phyloP scores from a whole-genome alignment of 2,888 invertebrate species.

The Phyto melanocephala region DNA sequence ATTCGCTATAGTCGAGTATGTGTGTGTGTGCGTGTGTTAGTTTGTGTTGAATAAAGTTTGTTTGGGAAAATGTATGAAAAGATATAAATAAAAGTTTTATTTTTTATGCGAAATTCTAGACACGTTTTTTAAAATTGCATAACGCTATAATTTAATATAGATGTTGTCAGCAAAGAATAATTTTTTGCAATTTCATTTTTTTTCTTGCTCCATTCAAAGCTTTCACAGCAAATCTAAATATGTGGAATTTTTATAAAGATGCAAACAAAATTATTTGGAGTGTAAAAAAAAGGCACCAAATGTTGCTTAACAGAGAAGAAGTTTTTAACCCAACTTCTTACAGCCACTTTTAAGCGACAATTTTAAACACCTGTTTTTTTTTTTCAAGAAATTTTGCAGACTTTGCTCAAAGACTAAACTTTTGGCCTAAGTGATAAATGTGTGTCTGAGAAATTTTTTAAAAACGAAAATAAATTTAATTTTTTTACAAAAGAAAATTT shows the following conservation, averaged over 20 bases:
- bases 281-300: neutral
- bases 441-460: too few species aligned
- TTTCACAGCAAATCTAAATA: constrained; percentile 5
- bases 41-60: neutral
- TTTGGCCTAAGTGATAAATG: too few species aligned
- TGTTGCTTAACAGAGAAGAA: neutral
- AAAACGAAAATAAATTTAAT: too few species aligned
- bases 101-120: constrained; percentile 65
- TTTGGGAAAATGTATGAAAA: constrained; percentile 48
- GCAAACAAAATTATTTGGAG: neutral
- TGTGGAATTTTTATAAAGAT: neutral
- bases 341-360: neutral
- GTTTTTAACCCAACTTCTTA: neutral
- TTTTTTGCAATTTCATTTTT: constrained; percentile 18
- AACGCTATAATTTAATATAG: constrained; percentile 72
- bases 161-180: constrained; percentile 63
- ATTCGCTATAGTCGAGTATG: neutral
- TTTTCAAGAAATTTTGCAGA: neutral
- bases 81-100: constrained; percentile 57
- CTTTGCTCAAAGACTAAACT: neutral
- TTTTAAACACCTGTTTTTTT: neutral
- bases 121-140: constrained; percentile 72
- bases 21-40: neutral
- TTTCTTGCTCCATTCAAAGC: neutral
- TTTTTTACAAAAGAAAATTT: too few species aligned